Conservation (phyloP, 2,888 invertebrate species). For the Hypomecis punctinalis region DNA sequence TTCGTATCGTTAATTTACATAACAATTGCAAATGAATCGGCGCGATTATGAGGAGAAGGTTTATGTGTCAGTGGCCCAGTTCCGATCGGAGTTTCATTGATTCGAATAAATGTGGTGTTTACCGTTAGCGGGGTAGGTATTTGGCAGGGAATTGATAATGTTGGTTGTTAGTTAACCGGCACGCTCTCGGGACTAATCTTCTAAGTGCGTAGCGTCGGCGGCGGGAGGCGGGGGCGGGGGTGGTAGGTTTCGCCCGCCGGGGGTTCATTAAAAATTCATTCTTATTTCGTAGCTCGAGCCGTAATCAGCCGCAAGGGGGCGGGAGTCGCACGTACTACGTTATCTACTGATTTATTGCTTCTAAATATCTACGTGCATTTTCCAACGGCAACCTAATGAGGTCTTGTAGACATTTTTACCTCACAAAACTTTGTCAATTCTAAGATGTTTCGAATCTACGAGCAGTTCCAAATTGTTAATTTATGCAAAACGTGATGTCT, state of each 20-base stretch:
- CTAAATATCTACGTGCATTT: constrained; percentile 40
- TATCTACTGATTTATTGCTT: constrained; percentile 70
- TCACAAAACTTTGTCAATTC: too few relatives aligned
- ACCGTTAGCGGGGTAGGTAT: constrained; percentile 41
- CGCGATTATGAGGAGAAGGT: constrained; percentile 32
- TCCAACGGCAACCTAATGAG: constrained; percentile 8
- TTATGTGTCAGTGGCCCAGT: constrained; percentile 19
- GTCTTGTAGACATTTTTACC: background rate
- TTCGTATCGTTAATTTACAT: constrained; percentile 37
- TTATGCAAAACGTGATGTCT: constrained; percentile 33
- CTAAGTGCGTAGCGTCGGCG: constrained; percentile 78
- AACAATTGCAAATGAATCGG: constrained; percentile 42
- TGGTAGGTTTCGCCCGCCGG: constrained; percentile 45
- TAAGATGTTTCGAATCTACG: background rate
- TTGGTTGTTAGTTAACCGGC: constrained; percentile 67
- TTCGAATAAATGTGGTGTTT: constrained; percentile 26
- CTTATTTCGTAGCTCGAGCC: constrained; percentile 76
- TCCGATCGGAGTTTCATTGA: constrained; percentile 20
- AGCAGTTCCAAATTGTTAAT: constrained; percentile 12
- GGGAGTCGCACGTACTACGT: constrained; percentile 58
- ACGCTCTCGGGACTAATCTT: constrained; percentile 82
- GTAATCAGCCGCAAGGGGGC: constrained; percentile 75
- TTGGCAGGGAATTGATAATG: constrained; percentile 55
- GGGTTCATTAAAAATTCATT: constrained; percentile 84
- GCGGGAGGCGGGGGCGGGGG: constrained; percentile 34